phyloP scores from a whole-genome alignment of 2,113 vertebrate genomes.

The Oxyura jamaicensis region DNA sequence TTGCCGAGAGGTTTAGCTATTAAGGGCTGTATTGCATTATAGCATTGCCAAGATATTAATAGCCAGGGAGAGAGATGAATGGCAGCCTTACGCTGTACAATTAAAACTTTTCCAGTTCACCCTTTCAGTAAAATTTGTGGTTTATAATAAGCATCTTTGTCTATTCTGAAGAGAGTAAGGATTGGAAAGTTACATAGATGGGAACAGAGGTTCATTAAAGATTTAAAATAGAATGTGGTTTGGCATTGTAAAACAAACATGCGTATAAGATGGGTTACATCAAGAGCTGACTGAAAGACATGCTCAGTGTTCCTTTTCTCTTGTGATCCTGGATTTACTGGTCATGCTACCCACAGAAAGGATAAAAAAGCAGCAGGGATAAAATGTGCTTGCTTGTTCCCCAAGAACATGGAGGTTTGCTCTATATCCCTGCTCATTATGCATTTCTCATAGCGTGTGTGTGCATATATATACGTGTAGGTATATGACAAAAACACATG shows the following conservation, averaged over 20 bases:
- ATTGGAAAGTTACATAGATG: conserved; percentile 56
- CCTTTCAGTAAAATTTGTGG: conserved; percentile 62
- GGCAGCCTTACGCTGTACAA: conserved; percentile 26
- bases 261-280: conserved; percentile 32
- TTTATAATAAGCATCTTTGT: conserved; percentile 61
- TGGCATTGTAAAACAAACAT: conserved; percentile 63
- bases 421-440: neutral
- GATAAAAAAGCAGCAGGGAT: neutral
- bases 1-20: conserved; percentile 3
- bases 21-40: neutral
- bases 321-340: conserved; percentile 29
- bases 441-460: neutral
- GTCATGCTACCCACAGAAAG: neutral
- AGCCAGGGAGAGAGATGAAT: conserved; percentile 52
- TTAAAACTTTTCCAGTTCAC: conserved; percentile 63
- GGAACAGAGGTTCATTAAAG: conserved; percentile 66
- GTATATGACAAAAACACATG: neutral
- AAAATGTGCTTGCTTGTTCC: neutral
- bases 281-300: conserved; percentile 40
- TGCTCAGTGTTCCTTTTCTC: neutral
- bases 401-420: neutral
- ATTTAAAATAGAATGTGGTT: conserved; percentile 71
- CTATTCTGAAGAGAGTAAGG: conserved; percentile 53
- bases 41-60: conserved; percentile 58
- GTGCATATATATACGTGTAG: neutral